Percentiles rank a stretch among this genome's conserved stretches.
Conservation (phyloP, 2,113 vertebrate species). For the Chloroceryle aenea region DNA sequence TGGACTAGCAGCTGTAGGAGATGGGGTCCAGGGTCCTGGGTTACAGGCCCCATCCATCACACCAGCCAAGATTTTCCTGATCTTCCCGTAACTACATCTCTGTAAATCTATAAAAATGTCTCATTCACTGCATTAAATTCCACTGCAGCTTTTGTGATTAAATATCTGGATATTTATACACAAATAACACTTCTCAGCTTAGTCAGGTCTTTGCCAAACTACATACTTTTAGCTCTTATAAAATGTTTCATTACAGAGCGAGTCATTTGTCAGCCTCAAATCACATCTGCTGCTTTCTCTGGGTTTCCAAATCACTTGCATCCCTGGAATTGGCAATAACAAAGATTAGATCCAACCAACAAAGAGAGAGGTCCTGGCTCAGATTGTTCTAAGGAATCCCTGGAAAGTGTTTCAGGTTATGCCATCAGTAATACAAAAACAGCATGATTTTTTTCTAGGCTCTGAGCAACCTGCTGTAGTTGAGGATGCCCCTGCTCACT, state of each 20-base stretch:
- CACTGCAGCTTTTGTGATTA: background rate
- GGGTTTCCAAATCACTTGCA: background rate
- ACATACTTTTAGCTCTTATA: background rate
- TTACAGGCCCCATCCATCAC: background rate
- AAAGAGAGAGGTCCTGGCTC: background rate
- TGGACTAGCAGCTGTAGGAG: background rate
- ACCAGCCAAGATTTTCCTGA: background rate
- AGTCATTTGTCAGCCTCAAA: background rate
- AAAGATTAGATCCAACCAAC: background rate
- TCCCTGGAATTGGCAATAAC: background rate
- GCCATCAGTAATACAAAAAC: background rate
- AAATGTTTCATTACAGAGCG: background rate
- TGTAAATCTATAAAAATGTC: fast-evolving
- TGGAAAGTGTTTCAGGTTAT: background rate
- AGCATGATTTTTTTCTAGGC: background rate
- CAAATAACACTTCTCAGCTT: background rate
- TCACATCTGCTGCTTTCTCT: background rate
- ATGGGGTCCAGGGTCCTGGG: fast-evolving
- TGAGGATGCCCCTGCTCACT: too few relatives aligned
- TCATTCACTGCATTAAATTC: background rate
- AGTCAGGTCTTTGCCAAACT: background rate
- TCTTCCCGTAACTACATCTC: background rate
- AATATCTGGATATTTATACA: background rate
- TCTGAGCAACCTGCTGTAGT: too few relatives aligned
- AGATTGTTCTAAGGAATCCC: background rate